A percentile compares a stretch with the other conserved stretches of the same genome.
Conservation (phyloP, 1,140 invertebrate genomes). For the Brachionus angularis region DNA sequence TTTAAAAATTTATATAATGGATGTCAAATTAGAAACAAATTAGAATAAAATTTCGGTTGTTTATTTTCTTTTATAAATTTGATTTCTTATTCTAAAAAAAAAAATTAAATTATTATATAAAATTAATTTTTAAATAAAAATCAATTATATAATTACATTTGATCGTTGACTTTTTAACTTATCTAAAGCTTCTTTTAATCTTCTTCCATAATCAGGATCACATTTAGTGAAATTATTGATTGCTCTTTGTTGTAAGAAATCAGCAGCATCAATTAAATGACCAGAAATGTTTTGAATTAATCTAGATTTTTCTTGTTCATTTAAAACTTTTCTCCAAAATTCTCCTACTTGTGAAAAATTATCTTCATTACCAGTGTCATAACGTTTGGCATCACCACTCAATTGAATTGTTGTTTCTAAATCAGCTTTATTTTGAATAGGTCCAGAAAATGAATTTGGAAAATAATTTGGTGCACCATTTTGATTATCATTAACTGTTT, state of each 20-base stretch:
- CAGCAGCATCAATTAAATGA: conserved; percentile 8
- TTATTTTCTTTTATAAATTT: neutral
- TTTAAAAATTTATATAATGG: too few species aligned
- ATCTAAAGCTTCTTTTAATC: conserved; percentile 32
- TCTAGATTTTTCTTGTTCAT: conserved; percentile 27
- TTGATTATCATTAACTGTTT: conserved; percentile 56
- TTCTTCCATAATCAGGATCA: conserved; percentile 36
- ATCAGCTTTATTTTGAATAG: conserved; percentile 54
- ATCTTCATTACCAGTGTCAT: conserved; percentile 23
- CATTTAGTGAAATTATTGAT: conserved; percentile 33
- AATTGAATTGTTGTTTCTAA: neutral
- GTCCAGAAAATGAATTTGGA: conserved; percentile 88
- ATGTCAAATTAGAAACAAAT: too few species aligned
- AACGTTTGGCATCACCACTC: conserved; percentile 15
- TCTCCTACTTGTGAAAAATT: conserved; percentile 36
- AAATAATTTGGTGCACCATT: conserved; percentile 83
- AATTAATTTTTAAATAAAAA: neutral
- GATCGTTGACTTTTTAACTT: conserved; percentile 6
- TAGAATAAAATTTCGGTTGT: too few species aligned
- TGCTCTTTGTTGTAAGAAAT: conserved; percentile 41
- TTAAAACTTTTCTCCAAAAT: conserved; percentile 43
- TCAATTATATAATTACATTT: neutral
- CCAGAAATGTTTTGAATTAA: conserved; percentile 23
- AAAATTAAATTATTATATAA: neutral
- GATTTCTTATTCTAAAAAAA: neutral